These are phyloP conservation scores for Synodontis membranacea DNA, from an alignment of 2,113 vertebrate genomes.

Conservation along the genomic window DNA sequence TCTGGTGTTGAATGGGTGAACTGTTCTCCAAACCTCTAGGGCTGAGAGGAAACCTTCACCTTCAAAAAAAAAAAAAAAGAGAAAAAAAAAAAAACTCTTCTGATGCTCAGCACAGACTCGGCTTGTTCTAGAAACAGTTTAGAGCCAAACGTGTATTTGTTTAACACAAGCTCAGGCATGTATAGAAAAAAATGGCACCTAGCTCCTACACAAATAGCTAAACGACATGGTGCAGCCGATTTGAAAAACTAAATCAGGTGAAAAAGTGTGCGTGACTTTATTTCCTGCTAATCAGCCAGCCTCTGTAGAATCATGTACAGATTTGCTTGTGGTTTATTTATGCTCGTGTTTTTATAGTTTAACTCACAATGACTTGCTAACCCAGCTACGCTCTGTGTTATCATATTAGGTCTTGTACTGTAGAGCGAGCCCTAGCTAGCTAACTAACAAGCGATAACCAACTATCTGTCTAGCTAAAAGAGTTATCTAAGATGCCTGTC, in stretches of 20 bases:
- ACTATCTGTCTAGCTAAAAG: not conserved
- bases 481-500: not conserved
- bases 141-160: slow-evolving; percentile 42
- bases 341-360: not conserved
- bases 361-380: not conserved
- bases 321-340: not conserved
- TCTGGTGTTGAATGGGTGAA: slow-evolving; percentile 32
- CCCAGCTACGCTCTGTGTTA: not conserved
- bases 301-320: not conserved
- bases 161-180: not conserved
- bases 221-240: not conserved
- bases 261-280: not conserved
- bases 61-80: not conserved
- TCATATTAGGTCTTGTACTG: not conserved
- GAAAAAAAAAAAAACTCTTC: too few relatives aligned
- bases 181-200: not conserved
- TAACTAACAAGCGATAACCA: not conserved
- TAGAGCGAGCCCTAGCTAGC: not conserved
- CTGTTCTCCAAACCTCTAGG: slow-evolving; percentile 32
- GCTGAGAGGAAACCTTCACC: not conserved
- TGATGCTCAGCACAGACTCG: slow-evolving; percentile 35
- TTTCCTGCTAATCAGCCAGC: not conserved
- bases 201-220: not conserved
- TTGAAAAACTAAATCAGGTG: not conserved
- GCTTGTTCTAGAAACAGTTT: slow-evolving; percentile 5